Conservation (phyloP, 2,113 vertebrate genomes). For the Romanogobio albipinnatus region DNA sequence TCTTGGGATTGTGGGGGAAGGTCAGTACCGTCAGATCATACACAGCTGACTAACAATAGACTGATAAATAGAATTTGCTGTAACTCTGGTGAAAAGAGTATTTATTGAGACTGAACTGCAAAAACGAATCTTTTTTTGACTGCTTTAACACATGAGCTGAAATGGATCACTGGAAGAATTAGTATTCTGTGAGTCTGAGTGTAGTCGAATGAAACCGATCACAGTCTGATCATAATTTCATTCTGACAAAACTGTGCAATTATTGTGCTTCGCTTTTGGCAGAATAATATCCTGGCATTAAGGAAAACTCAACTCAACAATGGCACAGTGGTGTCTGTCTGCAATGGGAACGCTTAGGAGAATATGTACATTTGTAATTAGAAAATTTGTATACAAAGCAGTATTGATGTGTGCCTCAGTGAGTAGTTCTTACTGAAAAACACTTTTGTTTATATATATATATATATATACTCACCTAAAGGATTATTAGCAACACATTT, state of each 20-base stretch:
- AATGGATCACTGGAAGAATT: not conserved
- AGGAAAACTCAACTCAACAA: not conserved
- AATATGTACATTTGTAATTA: not conserved
- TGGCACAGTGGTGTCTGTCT: not conserved
- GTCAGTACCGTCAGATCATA: constrained; percentile 74
- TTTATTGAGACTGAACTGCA: not conserved
- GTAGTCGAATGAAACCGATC: not conserved
- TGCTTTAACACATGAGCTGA: not conserved
- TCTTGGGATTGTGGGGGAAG: constrained; percentile 99
- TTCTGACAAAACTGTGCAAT: not conserved
- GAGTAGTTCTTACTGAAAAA: not conserved
- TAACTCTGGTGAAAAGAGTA: not conserved
- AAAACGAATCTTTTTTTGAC: too few species aligned
- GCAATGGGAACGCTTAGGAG: too few species aligned
- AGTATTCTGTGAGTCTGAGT: not conserved
- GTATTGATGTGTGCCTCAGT: not conserved
- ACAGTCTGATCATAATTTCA: not conserved
- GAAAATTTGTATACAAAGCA: not conserved
- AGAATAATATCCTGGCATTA: not conserved
- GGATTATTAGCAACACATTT: too few species aligned
- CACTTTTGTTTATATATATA: not conserved
- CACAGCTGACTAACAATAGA: not conserved
- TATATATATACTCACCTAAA: too few species aligned
- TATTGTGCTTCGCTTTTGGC: not conserved
- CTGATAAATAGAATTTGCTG: not conserved